Evolutionary conservation across 2,113 vertebrate species (phyloP), one percentile per base, ranked within the genome.

Genomic region (Miniopterus natalensis): DNA sequence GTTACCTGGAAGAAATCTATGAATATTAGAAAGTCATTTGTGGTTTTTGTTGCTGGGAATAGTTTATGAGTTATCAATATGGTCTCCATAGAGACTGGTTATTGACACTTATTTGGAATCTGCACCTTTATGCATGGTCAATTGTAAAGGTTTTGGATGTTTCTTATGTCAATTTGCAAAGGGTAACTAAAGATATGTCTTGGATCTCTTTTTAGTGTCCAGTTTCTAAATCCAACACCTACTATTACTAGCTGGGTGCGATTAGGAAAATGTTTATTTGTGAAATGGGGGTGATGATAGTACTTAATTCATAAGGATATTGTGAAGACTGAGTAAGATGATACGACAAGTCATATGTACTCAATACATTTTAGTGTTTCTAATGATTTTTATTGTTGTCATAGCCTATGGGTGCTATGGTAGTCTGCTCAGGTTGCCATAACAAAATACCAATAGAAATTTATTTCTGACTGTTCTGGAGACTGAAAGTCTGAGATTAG

Each of bases 41-140:
- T 85, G 27, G 47, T 29, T 77, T 73, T 92, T 45, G 0, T 51
- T 61, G 27, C 27, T 78, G 66, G 40, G 7, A 94, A 40, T 78
- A 55, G 11, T 78, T 92, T 86, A 45, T 51, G 29, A 45, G 14
- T 85, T 66, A 71, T 68, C 5, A 75, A 11, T 27, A 51, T 51
- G 49, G 31, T 79, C 53, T 74, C 70, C 29, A 73, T 4, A 92
- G 63, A 88, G 65, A 84, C 2, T 12, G 59, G 29, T 65, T 88
- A 40, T 31, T 86, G 53, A 68, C 36, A 36, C 25, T 79, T 89
- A 57, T 27, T 90, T 92, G 88, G 70, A 95, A 90, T 5, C 86
- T 81, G 9, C 1, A 42, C 23, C 14, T 84, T 84, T 55, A 71
- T 14, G 7, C 31, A 84, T 8, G 10, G 14, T 42, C 42, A 66